Percentiles rank a stretch among this genome's conserved stretches.
These are phyloP conservation scores for Drosophila subsilvestris DNA, from an alignment of 2,888 invertebrate genomes.

Conservation along the genomic window DNA sequence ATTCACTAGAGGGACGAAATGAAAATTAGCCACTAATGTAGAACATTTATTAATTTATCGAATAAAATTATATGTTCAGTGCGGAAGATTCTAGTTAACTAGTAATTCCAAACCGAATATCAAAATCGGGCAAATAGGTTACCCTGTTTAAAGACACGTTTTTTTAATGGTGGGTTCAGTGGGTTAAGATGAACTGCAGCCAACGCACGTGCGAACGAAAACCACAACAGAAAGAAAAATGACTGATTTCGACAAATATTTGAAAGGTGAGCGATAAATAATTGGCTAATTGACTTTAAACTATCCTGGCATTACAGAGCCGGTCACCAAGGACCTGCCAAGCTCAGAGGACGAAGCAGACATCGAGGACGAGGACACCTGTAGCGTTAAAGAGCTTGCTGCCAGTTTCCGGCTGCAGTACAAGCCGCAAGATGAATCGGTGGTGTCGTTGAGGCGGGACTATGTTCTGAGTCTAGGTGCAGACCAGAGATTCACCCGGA, in stretches of 20 bases:
- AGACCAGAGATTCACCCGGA: slow-evolving; percentile 84
- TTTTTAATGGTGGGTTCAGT: too few relatives aligned
- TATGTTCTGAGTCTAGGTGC: slow-evolving; percentile 87
- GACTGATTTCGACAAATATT: slow-evolving; percentile 49
- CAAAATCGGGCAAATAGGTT: too few relatives aligned
- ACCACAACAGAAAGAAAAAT: slow-evolving; percentile 36
- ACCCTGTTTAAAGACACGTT: too few relatives aligned
- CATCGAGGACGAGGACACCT: slow-evolving; percentile 79
- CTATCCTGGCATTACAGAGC: slow-evolving; percentile 39
- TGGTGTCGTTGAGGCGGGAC: slow-evolving; percentile 85
- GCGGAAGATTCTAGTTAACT: too few relatives aligned
- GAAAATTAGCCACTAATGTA: too few relatives aligned
- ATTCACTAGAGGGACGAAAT: too few relatives aligned
- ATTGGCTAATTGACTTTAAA: background rate
- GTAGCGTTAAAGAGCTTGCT: slow-evolving; percentile 70
- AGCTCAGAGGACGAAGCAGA: slow-evolving; percentile 73
- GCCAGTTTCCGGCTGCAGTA: slow-evolving; percentile 74
- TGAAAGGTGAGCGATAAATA: slow-evolving; percentile 35
- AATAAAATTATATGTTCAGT: too few relatives aligned
- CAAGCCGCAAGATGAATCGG: slow-evolving; percentile 84
- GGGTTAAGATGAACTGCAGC: background rate
- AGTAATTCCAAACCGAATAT: too few relatives aligned
- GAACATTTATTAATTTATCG: too few relatives aligned
- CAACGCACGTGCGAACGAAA: slow-evolving; percentile 2
- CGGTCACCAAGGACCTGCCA: slow-evolving; percentile 31